Evolutionary conservation across 1,140 invertebrate species (phyloP).

Genomic region (Philopotamus ludificatus): DNA sequence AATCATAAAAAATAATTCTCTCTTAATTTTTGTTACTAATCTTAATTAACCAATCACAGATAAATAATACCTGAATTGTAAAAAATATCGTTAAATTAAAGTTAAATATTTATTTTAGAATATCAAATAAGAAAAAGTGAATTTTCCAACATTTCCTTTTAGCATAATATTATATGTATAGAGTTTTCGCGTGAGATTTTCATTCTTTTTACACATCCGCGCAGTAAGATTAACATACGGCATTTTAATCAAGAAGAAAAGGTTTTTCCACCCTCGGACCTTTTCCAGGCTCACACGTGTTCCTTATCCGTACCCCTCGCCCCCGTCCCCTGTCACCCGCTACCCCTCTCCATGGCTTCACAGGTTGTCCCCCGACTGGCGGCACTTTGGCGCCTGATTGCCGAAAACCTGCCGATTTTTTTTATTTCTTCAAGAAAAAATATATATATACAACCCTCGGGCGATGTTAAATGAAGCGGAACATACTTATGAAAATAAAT

Average conservation of each 20-base stretch:
- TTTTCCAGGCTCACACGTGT: not conserved
- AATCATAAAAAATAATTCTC: too few relatives aligned
- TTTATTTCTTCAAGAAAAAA: not conserved
- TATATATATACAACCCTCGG: not conserved
- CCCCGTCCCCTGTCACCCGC: not conserved
- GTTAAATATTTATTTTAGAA: too few relatives aligned
- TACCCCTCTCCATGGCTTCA: not conserved
- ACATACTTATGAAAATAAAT: constrained; percentile 14
- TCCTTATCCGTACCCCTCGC: not conserved
- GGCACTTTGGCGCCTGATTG: constrained; percentile 17
- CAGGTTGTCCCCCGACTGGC: not conserved
- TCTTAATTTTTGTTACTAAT: too few relatives aligned
- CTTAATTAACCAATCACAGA: too few relatives aligned
- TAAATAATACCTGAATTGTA: too few relatives aligned
- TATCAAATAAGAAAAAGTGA: too few relatives aligned
- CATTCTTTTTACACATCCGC: too few relatives aligned
- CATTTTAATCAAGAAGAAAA: constrained; percentile 20
- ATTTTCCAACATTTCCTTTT: too few relatives aligned
- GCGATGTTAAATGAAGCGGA: constrained; percentile 14
- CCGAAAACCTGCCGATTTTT: constrained; percentile 15
- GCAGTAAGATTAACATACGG: constrained; percentile 4
- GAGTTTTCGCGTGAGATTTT: too few relatives aligned
- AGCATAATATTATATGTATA: too few relatives aligned
- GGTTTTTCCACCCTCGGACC: not conserved
- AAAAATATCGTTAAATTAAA: too few relatives aligned